Evolutionary conservation across 2,113 vertebrate species (phyloP).

Genomic region (Myotis brandtii): DNA sequence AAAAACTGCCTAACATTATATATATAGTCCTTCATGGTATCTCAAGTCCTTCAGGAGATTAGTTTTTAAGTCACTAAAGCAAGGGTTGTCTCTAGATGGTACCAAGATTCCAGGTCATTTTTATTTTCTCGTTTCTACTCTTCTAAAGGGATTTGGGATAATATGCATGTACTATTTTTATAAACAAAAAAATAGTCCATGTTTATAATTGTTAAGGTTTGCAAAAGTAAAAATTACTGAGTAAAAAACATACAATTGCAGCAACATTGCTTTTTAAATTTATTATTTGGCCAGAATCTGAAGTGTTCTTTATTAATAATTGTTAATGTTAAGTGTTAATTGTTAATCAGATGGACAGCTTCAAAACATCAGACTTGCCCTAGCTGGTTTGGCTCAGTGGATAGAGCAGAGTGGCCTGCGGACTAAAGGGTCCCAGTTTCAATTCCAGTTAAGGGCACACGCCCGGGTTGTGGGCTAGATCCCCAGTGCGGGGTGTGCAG

Average conservation of each 20-base stretch:
- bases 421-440: too few relatives aligned
- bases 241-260: neutral
- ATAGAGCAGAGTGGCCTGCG: too few relatives aligned
- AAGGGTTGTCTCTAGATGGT: neutral
- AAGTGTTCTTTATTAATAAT: neutral
- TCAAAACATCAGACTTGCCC: slow-evolving; percentile 1
- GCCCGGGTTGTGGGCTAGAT: too few relatives aligned
- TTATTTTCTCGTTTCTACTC: slow-evolving; percentile 32
- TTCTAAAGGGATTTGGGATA: neutral
- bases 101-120: neutral
- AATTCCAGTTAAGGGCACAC: too few relatives aligned
- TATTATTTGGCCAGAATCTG: slow-evolving; percentile 29
- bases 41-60: neutral
- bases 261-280: neutral
- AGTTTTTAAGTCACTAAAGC: slow-evolving; percentile 46
- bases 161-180: neutral
- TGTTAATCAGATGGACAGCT: neutral
- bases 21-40: neutral
- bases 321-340: neutral
- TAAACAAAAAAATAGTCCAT: neutral
- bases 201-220: slow-evolving; percentile 42
- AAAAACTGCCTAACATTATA: slow-evolving; percentile 23
- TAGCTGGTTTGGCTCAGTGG: too few relatives aligned
- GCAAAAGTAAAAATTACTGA: slow-evolving; percentile 56
- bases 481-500: too few relatives aligned